Percentiles rank a stretch among this genome's conserved stretches.
Conservation (phyloP, 2,888 invertebrate genomes). For the Zaprionus obscuricornis region DNA sequence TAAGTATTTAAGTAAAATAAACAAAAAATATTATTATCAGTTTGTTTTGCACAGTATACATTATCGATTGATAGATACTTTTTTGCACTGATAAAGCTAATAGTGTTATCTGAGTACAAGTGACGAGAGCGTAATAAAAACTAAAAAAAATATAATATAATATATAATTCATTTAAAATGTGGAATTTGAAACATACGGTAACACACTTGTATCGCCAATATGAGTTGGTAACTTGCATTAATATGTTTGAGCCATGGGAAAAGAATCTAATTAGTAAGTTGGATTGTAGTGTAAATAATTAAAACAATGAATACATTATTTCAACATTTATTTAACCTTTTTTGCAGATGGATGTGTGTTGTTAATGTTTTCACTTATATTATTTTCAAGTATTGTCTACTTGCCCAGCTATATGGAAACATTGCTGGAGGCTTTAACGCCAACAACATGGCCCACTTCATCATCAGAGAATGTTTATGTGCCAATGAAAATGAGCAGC, state of each 20-base stretch:
- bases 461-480: constrained; percentile 40
- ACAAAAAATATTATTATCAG: too few species aligned
- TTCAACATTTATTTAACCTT: too few species aligned
- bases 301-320: neutral
- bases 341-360: constrained; percentile 84
- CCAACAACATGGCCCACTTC: constrained; percentile 56
- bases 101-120: too few species aligned
- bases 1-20: neutral
- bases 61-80: too few species aligned
- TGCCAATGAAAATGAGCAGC: constrained; percentile 72
- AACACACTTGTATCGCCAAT: constrained; percentile 81
- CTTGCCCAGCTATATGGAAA: constrained; percentile 85
- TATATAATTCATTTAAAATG: constrained; percentile 24
- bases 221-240: constrained; percentile 84
- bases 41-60: too few species aligned
- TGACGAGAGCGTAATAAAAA: too few species aligned
- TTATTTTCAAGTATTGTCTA: constrained; percentile 85
- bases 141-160: neutral
- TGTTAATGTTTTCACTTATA: constrained; percentile 84
- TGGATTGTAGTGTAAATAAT: neutral
- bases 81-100: too few species aligned
- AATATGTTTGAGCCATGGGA: constrained; percentile 85
- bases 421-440: constrained; percentile 76
- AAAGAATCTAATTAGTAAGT: constrained; percentile 83
- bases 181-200: constrained; percentile 61